Conservation (phyloP, 1,140 invertebrate genomes). For the Aphelinus atriplicis region DNA sequence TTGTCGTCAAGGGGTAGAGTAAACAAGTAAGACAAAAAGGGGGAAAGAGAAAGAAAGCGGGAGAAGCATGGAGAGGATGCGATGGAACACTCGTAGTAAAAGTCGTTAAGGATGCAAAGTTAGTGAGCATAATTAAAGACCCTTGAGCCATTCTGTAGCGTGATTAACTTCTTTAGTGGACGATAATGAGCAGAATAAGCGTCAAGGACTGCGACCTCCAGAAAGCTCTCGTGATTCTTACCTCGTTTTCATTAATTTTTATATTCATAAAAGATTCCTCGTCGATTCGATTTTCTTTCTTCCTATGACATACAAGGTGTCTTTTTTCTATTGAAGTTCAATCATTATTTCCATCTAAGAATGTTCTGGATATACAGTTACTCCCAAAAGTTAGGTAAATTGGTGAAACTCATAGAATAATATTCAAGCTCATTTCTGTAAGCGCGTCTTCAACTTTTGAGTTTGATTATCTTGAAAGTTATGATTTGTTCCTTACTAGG, state of each 20-base stretch:
- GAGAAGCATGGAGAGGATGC: not conserved
- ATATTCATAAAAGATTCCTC: too few species aligned
- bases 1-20: too few species aligned
- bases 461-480: too few species aligned
- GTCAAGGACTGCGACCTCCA: not conserved
- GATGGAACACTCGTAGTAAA: not conserved
- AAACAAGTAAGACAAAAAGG: too few species aligned
- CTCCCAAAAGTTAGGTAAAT: too few species aligned
- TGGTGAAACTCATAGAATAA: too few species aligned
- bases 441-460: too few species aligned
- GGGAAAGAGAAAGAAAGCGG: not conserved
- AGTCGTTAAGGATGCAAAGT: conserved; percentile 36
- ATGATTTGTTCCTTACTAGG: too few species aligned
- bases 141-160: not conserved
- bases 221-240: conserved; percentile 12
- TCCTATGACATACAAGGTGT: not conserved
- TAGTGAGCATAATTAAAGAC: conserved; percentile 35
- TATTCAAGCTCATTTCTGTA: too few species aligned
- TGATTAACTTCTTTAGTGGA: conserved; percentile 34
- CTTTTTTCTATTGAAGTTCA: too few species aligned
- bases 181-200: conserved; percentile 37
- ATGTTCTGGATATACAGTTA: too few species aligned
- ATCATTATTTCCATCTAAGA: too few species aligned
- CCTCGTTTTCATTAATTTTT: not conserved
- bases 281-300: not conserved